Evolutionary conservation across 64 coral and sea anemone genomes (phyloP).

Genomic region (Pocillopora verrucosa): DNA sequence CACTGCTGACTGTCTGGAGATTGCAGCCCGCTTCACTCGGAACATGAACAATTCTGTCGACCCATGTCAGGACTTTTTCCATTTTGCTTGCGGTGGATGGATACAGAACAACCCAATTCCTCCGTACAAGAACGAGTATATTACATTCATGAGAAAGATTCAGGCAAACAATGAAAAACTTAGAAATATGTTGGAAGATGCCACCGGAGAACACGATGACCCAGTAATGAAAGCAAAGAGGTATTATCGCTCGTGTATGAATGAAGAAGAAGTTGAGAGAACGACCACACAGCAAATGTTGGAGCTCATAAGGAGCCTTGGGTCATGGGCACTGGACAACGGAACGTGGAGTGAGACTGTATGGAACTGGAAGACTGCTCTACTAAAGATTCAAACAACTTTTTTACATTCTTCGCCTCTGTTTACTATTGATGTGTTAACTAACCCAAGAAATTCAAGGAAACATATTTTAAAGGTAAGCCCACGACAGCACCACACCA

Average conservation of each 20-base stretch:
- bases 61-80: constrained; percentile 82
- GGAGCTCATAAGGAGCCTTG: constrained; percentile 53
- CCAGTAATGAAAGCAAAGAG: constrained; percentile 51
- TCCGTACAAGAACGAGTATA: constrained; percentile 57
- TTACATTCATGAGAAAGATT: constrained; percentile 45
- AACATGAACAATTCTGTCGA: constrained; percentile 72
- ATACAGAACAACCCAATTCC: constrained; percentile 74
- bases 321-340: constrained; percentile 61
- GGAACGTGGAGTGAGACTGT: constrained; percentile 33
- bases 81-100: constrained; percentile 78
- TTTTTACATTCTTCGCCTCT: constrained; percentile 61
- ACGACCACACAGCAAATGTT: constrained; percentile 62
- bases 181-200: constrained; percentile 50
- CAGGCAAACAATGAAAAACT: constrained; percentile 41
- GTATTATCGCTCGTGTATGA: constrained; percentile 86
- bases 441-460: constrained; percentile 58
- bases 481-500: background rate
- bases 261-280: constrained; percentile 73
- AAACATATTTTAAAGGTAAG: constrained; percentile 85
- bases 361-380: constrained; percentile 56
- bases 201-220: constrained; percentile 12
- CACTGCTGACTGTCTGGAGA: constrained; percentile 49
- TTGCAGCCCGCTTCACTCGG: constrained; percentile 28
- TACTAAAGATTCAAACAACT: constrained; percentile 53
- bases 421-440: constrained; percentile 67